Evolutionary conservation across 1,140 invertebrate species (phyloP).

Genomic region (Littorina saxatilis): DNA sequence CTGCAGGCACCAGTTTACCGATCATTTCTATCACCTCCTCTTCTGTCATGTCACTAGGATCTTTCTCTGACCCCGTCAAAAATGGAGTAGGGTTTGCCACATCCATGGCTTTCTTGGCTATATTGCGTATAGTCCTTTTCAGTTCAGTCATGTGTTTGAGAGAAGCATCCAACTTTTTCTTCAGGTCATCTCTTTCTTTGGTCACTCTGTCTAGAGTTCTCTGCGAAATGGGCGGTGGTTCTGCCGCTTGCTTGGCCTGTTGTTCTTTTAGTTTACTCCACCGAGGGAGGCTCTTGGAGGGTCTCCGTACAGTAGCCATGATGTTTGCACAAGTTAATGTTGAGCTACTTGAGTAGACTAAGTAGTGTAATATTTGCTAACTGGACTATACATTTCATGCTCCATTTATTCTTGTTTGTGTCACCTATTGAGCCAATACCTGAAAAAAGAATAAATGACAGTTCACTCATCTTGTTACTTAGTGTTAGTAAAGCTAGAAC

Average conservation of each 20-base stretch:
- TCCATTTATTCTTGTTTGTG: too few species aligned
- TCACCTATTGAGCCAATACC: too few species aligned
- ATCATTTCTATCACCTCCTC: conserved; percentile 51
- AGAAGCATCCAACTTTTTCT: conserved; percentile 49
- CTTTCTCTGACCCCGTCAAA: conserved; percentile 35
- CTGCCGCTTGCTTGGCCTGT: background rate
- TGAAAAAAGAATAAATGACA: too few species aligned
- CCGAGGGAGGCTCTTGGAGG: background rate
- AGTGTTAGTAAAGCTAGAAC: too few species aligned
- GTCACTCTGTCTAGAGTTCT: conserved; percentile 55
- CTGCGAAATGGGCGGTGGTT: conserved; percentile 15
- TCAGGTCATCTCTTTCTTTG: conserved; percentile 58
- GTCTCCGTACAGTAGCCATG: background rate
- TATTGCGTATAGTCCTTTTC: conserved; percentile 47
- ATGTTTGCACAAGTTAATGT: background rate
- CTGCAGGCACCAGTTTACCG: conserved; percentile 44
- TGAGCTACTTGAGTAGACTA: too few species aligned
- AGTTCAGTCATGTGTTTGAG: conserved; percentile 56
- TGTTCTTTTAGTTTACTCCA: conserved; percentile 24
- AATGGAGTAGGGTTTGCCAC: conserved; percentile 44
- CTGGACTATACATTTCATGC: too few species aligned
- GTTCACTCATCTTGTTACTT: too few species aligned
- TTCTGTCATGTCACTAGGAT: conserved; percentile 53
- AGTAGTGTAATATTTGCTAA: too few species aligned
- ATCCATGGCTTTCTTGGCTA: conserved; percentile 54